Percentiles rank a stretch among this genome's conserved stretches.
phyloP scores from a whole-genome alignment of 1,140 invertebrate genomes.

The Drosophila tristis region DNA sequence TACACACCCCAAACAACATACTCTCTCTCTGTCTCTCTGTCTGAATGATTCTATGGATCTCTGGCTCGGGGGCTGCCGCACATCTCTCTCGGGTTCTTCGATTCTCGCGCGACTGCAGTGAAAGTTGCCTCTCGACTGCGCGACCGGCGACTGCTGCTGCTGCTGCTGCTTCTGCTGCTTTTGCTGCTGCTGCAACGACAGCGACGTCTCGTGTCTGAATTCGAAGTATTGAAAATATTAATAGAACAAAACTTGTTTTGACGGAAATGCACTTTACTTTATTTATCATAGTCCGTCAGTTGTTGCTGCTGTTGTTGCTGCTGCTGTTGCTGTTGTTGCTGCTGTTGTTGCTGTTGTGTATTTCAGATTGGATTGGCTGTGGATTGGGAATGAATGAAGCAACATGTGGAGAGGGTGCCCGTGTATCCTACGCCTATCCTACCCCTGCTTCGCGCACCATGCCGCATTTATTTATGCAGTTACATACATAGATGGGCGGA shows the following conservation, averaged over 20 bases:
- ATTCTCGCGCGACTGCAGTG: conserved; percentile 56
- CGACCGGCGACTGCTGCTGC: conserved; percentile 12
- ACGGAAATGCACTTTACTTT: conserved; percentile 83
- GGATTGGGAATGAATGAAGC: conserved; percentile 71
- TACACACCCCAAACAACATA: too few species aligned
- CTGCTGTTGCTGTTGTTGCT: too few species aligned
- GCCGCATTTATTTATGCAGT: conserved; percentile 69
- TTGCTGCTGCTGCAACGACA: conserved; percentile 31
- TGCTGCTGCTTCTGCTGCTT: neutral
- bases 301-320: neutral
- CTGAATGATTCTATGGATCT: conserved; percentile 69
- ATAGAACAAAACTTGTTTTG: conserved; percentile 82
- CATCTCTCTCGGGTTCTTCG: conserved; percentile 8
- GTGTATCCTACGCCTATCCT: too few species aligned
- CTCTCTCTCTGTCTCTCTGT: neutral
- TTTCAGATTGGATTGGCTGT: conserved; percentile 43
- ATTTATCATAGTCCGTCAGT: conserved; percentile 78
- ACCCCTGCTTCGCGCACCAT: neutral
- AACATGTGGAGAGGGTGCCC: conserved; percentile 70
- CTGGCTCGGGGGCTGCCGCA: neutral
- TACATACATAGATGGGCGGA: conserved; percentile 81
- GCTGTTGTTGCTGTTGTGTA: conserved; percentile 4
- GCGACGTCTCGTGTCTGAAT: conserved; percentile 67
- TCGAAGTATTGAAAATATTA: conserved; percentile 83
- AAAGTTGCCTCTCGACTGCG: conserved; percentile 54